Base-by-base conservation (phyloP, 2,113 vertebrate genomes). In the Austrofundulus limnaeus region DNA sequence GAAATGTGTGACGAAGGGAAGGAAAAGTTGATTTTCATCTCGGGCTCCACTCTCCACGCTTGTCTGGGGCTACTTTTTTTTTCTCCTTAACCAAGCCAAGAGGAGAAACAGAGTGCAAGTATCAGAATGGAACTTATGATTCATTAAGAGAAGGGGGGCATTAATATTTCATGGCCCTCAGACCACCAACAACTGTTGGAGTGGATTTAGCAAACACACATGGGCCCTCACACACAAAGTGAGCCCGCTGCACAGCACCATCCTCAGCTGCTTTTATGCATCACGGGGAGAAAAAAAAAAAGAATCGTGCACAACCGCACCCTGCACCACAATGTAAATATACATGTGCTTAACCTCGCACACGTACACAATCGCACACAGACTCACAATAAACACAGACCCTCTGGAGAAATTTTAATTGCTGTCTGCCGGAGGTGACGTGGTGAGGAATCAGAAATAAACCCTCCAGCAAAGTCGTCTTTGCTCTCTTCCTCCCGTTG, bases 91-190 rank as follows among this genome's bases (percentile, higher is more conserved):
- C 77, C 71, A 85, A 88, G 66, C 79, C 79, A 75, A 84, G 39
- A 81, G 64, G 47, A 85, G 72, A 56, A 62, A 75, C 70, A 78
- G 76, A 84, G 70, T 78, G 70, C 51, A 59, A 85, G 77, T 82
- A 88, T 90, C 69, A 56, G 61, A 86, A 89, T 88, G 80, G 84
- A 87, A 90, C 90, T 91, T 91, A 91, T 90, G 87, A 92, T 85
- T 89, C 84, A 87, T 89, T 91, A 91, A 90, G 85, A 70, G 77
- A 77, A 75, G 77, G 55, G 51, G 71, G 21, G 21, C 61, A 84
- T 92, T 86, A 81, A 92, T 91, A 88, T 90, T 93, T 91, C 67
- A 92, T 80, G 37, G 53, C 51, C 49, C 61, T 88, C 56, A 83
- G 87, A 90, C 83, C 83, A 82, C 85, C 86, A 89, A 84, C 77